Conservation (phyloP, 2,888 invertebrate genomes). For the Branchipolynoe longqiensis region DNA sequence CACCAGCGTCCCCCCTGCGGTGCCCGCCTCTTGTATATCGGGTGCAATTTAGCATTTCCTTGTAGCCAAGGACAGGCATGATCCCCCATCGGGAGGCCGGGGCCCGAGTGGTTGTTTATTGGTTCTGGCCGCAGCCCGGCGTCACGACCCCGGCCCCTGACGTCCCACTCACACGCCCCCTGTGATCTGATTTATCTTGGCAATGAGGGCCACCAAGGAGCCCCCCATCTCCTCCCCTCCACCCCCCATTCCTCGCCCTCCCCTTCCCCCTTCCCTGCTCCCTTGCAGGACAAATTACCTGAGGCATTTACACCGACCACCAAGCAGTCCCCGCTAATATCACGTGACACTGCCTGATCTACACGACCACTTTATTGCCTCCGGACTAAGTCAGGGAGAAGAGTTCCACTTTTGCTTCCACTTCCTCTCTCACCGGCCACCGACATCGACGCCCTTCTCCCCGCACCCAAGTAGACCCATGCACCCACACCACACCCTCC, state of each 20-base stretch:
- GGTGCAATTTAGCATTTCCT: conserved; percentile 57
- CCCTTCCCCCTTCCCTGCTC: too few species aligned
- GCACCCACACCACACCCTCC: too few species aligned
- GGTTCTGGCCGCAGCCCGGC: conserved; percentile 48
- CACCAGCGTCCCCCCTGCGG: conserved; percentile 10
- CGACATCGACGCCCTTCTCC: not conserved
- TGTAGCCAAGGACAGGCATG: conserved; percentile 55
- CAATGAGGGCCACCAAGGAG: conserved; percentile 54
- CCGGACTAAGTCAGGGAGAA: conserved; percentile 43
- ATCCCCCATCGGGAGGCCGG: conserved; percentile 48
- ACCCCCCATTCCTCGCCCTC: too few species aligned
- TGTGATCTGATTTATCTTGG: conserved; percentile 57
- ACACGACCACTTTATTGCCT: conserved; percentile 51
- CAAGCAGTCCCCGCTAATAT: conserved; percentile 53
- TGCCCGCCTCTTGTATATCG: conserved; percentile 47
- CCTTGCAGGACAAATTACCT: conserved; percentile 56
- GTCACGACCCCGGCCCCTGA: conserved; percentile 48
- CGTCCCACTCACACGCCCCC: conserved; percentile 16
- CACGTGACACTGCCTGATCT: conserved; percentile 44
- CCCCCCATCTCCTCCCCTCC: too few species aligned
- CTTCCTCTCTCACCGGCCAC: not conserved
- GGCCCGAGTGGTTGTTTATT: conserved; percentile 44
- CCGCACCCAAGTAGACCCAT: too few species aligned
- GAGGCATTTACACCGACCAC: conserved; percentile 49
- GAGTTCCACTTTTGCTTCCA: conserved; percentile 50